Evolutionary conservation across 2,888 invertebrate genomes (phyloP), one percentile per base, ranked within the genome.

Genomic region (Galerucella calmariensis): DNA sequence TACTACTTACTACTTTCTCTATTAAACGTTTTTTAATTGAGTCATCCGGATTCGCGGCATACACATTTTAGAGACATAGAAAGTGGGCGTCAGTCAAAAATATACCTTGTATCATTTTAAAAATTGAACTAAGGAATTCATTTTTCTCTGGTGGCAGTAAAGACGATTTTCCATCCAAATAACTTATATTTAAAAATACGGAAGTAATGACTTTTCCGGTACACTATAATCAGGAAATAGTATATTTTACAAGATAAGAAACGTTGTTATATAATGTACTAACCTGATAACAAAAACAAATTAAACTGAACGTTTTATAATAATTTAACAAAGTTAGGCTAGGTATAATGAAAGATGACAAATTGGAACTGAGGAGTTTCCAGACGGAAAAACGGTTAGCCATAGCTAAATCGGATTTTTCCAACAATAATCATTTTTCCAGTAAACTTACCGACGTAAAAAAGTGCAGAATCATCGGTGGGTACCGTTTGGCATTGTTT

Each of bases 401-500:
- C 10, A 6, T 56, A 20, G 9, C 9, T 35, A 35, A 5, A 35
- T 44, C 2, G 44, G 63, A 63, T 46, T 63, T 63, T 16, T 16
- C 44, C 44, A 44, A 63, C 20, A 20, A 1, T 16, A 16, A 63
- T 44, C 16, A 63, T 20, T 63, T 63, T 63, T 63, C 63, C 63
- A 44, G n/a, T 35, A 35, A 48, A 20, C 48, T 12, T 14, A 56
- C 8, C 63, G 16, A 12, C 63, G 16, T n/a, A 11, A 46, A 46
- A 63, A 65, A 65, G 46, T 65, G 63, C 63, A 65, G 63, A 44
- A 46, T 65, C 63, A 65, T 65, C 46, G 16, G 16, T 46, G 46
- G 9, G 16, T 46, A 44, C 63, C 63, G 63, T 16, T 65, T 41
- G 20, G 63, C 11, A 44, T 20, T 63, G 63, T 63, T 44, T 56